Percentiles rank a stretch among this genome's conserved stretches.
Evolutionary conservation across 2,113 vertebrate genomes (phyloP).

Genomic region (Pseudois nayaur): DNA sequence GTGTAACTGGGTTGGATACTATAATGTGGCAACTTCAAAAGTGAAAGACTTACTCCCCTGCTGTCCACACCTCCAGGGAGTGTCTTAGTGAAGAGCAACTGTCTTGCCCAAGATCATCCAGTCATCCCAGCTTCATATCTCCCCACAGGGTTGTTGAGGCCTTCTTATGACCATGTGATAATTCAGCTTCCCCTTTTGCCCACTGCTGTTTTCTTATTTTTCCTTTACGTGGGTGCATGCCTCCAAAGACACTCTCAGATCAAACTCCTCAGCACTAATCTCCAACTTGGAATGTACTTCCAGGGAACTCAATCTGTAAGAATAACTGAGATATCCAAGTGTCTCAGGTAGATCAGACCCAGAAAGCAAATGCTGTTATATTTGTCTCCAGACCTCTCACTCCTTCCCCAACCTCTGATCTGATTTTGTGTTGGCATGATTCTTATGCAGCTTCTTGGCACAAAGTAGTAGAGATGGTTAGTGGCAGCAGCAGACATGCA

Average conservation of each 20-base stretch:
- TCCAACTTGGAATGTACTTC: background rate
- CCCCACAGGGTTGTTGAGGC: background rate
- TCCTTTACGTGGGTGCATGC: background rate
- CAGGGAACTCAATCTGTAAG: background rate
- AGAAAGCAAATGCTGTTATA: background rate
- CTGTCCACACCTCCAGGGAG: background rate
- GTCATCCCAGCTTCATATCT: background rate
- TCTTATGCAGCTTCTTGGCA: background rate
- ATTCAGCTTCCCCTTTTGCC: background rate
- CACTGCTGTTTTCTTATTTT: background rate
- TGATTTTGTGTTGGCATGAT: background rate
- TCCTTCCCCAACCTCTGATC: background rate
- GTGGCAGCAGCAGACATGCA: background rate
- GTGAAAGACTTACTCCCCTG: background rate
- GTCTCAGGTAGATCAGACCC: background rate
- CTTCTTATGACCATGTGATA: background rate
- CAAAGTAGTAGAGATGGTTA: background rate
- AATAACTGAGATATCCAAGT: background rate
- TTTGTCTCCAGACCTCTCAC: background rate
- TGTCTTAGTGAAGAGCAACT: background rate
- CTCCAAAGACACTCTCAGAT: background rate
- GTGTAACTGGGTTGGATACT: background rate
- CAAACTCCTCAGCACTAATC: background rate
- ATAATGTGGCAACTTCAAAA: background rate
- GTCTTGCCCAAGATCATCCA: background rate